phyloP scores from a whole-genome alignment of 1,140 invertebrate genomes.

The Papilio helenus region DNA sequence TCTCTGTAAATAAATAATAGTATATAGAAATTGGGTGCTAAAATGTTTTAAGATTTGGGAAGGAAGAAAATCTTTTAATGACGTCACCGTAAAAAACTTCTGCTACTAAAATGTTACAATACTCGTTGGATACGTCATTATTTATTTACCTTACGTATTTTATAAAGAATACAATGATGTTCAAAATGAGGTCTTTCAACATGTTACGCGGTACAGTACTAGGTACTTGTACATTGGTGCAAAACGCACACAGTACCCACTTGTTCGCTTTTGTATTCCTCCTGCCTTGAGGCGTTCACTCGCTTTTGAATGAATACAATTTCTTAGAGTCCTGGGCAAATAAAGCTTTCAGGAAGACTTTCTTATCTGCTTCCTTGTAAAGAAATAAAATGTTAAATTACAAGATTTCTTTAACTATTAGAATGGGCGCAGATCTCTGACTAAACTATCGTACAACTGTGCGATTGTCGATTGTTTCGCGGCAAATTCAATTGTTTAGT shows the following conservation, averaged over 20 bases:
- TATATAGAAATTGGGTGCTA: too few relatives aligned
- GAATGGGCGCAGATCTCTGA: too few relatives aligned
- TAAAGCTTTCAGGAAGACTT: neutral
- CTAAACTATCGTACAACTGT: too few relatives aligned
- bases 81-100: neutral
- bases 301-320: conserved; percentile 23
- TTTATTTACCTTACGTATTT: neutral
- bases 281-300: neutral
- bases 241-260: neutral
- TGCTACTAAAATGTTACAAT: neutral
- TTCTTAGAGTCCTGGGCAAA: conserved; percentile 10
- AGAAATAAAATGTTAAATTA: neutral
- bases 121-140: neutral
- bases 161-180: neutral
- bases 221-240: neutral
- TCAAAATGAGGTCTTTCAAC: neutral
- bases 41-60: too few relatives aligned
- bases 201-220: neutral
- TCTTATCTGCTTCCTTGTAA: neutral
- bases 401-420: neutral
- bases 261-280: conserved; percentile 2
- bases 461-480: too few relatives aligned
- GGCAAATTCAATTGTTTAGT: too few relatives aligned
- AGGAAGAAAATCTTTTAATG: too few relatives aligned
- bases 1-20: too few relatives aligned